Evolutionary conservation across 2,797 vertebrate species (phyloP), one percentile per base, ranked within the genome.

Genomic region (Hoplostethus mediterraneus): DNA sequence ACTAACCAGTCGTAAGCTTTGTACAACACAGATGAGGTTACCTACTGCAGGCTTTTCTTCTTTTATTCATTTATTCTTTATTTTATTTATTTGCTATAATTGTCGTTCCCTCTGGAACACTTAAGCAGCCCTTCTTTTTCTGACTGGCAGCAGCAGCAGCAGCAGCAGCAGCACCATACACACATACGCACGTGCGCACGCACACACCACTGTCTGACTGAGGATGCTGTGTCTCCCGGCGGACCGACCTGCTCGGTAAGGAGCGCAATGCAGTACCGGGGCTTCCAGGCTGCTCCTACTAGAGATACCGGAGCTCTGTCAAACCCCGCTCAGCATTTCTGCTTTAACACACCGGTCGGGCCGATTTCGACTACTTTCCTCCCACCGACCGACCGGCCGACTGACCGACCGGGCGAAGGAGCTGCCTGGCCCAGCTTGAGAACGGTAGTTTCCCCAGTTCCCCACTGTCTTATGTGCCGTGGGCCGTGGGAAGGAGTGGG

Each of bases 241-340:
- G 71, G 81, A 76, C 57, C 68, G 73, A 89, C 81, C 82, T 89
- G 89, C 89, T 85, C 71, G 51, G 73, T 30, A 82, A 92, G 85
- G 83, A 92, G 87, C 93, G 93, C 93, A 94, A 77, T 94, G 93
- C 93, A 94, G 91, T 72, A 71, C 78, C 75, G 79, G 75, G 70
- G 80, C 80, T 85, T 87, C 80, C 83, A 65, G 66, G 42, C 80
- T 73, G 83, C 73, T 28, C 33, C 69, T 49, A 16, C 16, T 13
- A 5, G 17, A 7, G 7, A 14, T n/a, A 17, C 47, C 3, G 42
- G 11, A 44, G 69, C 82, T 83, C 82, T 51, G 63, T 25, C 70
- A 45, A 66, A 44, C 38, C 56, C 40, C 58, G 69, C 82, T 75
- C 21, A 21, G 87, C 84, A 81, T 82, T 65, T 87, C 58, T 76